These are phyloP conservation scores for Coboldia fuscipes DNA, from an alignment of 1,140 invertebrate species.

Conservation along the genomic window DNA sequence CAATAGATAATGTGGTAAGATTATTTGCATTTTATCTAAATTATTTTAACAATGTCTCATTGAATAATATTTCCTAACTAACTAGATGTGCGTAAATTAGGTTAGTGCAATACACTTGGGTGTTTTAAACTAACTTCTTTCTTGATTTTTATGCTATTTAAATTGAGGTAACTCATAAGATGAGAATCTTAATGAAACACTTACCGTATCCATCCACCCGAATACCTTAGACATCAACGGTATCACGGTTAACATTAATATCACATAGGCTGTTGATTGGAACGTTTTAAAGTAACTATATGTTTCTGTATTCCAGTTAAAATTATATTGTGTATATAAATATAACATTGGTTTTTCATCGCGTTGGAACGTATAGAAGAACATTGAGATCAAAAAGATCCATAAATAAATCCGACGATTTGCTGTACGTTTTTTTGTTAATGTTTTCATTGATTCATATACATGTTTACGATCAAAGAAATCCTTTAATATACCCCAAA, in stretches of 20 bases:
- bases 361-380: constrained; percentile 54
- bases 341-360: constrained; percentile 47
- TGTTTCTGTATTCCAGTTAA: constrained; percentile 36
- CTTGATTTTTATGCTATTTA: neutral
- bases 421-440: constrained; percentile 28
- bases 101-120: too few relatives aligned
- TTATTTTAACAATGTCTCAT: too few relatives aligned
- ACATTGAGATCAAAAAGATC: constrained; percentile 42
- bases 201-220: constrained; percentile 38
- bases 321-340: constrained; percentile 39
- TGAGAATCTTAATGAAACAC: constrained; percentile 2
- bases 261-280: constrained; percentile 38
- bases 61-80: too few relatives aligned
- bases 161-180: neutral
- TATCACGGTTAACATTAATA: constrained; percentile 37
- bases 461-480: constrained; percentile 49
- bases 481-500: constrained; percentile 33
- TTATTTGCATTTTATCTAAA: too few relatives aligned
- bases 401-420: constrained; percentile 35
- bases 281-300: constrained; percentile 48
- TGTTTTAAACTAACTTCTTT: too few relatives aligned
- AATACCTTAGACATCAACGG: constrained; percentile 43
- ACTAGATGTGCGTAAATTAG: too few relatives aligned
- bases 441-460: constrained; percentile 29
- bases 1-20: too few relatives aligned